phyloP scores from a whole-genome alignment of 2,797 vertebrate species.

The Phoeniculus purpureus region DNA sequence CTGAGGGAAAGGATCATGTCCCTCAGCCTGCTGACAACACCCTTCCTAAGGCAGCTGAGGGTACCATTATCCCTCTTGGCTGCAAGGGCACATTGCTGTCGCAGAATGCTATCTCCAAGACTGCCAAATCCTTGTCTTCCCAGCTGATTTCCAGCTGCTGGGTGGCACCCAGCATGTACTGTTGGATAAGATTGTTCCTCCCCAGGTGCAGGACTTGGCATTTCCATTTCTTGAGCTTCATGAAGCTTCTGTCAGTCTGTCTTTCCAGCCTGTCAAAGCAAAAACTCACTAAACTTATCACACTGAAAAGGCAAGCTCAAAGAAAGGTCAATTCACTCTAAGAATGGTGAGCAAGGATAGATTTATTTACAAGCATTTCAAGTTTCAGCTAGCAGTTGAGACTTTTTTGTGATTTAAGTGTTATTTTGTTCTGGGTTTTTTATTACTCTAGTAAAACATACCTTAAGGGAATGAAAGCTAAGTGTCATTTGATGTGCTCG shows the following conservation, averaged over 20 bases:
- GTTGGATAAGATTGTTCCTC: not conserved
- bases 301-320: not conserved
- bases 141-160: not conserved
- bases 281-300: not conserved
- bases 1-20: not conserved
- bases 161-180: not conserved
- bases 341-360: not conserved
- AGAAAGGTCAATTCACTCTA: not conserved
- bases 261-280: not conserved
- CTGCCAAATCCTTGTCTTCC: not conserved
- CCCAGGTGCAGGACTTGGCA: not conserved
- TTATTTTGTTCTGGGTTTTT: not conserved
- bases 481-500: conserved; percentile 2
- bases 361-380: conserved; percentile 10
- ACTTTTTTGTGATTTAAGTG: not conserved
- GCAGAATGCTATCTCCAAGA: not conserved
- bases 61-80: not conserved
- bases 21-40: not conserved
- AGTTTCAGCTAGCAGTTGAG: not conserved
- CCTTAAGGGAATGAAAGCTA: conserved; percentile 17
- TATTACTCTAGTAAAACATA: conserved; percentile 9
- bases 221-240: not conserved
- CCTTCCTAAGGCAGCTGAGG: not conserved
- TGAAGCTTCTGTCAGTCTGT: not conserved
- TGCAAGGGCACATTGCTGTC: not conserved